A percentile compares a stretch with the other conserved stretches of the same genome.
Evolutionary conservation across 2,797 vertebrate species (phyloP).

Genomic region (Pangasius macronema): DNA sequence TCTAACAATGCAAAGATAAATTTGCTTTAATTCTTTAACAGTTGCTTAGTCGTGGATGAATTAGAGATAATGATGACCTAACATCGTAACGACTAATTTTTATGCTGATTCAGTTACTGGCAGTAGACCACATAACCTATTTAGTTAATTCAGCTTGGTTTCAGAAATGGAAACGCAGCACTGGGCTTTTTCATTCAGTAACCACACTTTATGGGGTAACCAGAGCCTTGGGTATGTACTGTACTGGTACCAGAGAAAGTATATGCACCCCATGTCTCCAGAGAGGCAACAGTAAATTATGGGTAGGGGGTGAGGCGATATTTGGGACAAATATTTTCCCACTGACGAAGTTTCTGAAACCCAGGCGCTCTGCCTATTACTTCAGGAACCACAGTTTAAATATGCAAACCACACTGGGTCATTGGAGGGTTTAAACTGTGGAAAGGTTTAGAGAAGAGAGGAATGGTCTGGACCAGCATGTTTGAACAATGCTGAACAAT

Average conservation of each 20-base stretch:
- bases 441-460: slow-evolving; percentile 43
- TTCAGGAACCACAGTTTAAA: slow-evolving; percentile 36
- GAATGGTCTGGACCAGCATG: slow-evolving; percentile 34
- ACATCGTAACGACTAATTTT: background rate
- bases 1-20: background rate
- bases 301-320: slow-evolving; percentile 36
- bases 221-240: slow-evolving; percentile 36
- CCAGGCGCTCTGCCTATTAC: slow-evolving; percentile 28
- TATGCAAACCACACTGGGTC: slow-evolving; percentile 48
- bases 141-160: slow-evolving; percentile 21
- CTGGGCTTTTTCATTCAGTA: slow-evolving; percentile 29
- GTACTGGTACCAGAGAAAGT: slow-evolving; percentile 32
- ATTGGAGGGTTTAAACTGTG: slow-evolving; percentile 40
- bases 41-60: slow-evolving; percentile 37
- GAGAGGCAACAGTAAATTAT: slow-evolving; percentile 37
- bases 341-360: slow-evolving; percentile 47
- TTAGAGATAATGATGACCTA: background rate
- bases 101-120: background rate
- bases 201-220: slow-evolving; percentile 46
- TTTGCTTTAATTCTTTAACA: background rate
- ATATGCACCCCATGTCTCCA: slow-evolving; percentile 32
- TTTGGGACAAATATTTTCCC: slow-evolving; percentile 55
- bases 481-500: slow-evolving; percentile 48
- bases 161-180: slow-evolving; percentile 26
- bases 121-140: slow-evolving; percentile 14